Base-by-base conservation (phyloP, 2,888 invertebrate genomes). In the Bibio marci region DNA sequence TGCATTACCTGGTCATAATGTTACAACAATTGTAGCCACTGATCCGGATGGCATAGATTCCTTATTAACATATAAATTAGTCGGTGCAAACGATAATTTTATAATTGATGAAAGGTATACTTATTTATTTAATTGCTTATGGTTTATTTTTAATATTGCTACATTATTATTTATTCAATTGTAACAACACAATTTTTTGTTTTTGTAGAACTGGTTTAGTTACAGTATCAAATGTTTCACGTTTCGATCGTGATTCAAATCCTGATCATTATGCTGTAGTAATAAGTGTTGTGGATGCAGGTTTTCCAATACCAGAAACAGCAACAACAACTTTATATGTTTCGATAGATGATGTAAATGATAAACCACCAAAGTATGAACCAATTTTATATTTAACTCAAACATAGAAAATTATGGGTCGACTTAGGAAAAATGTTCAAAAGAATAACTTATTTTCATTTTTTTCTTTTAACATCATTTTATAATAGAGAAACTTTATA, bases 11-110 rank as follows among this genome's bases (percentile, higher is more conserved):
- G 80, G 80, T 2, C 70, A 72, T 12, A 73, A 74, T 55, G 75
- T 86, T 0, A 73, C 80, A 0, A 70, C 65, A 34, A 76, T 83
- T 0, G 57, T 71, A 15, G 86, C 86, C 0, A 76, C 74, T 41
- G 85, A 85, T 59, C 80, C 81, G 0, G 85, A 85, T 57, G 83
- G 82, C 0, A 61, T 78, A 12, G 80, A 82, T 53, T 69, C 70
- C 45, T 58, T 76, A 10, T 51, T 82, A 1, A 70, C 69, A 1
- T 83, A 81, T 52, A 70, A 75, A 45, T 76, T 83, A 40, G 73
- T 77, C 18, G 76, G 80, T 1, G 27, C 36, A 3, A 77, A 73
- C 48, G 83, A 83, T 48, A 81, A 82, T 49, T 85, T 85, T 52
- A 65, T 73, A 10, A 78, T 85, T 19, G 71, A 83, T 56, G 68